A percentile compares a stretch with the other conserved stretches of the same genome.
Conservation (phyloP, 2,888 invertebrate genomes). For the Trissolcus japonicus region DNA sequence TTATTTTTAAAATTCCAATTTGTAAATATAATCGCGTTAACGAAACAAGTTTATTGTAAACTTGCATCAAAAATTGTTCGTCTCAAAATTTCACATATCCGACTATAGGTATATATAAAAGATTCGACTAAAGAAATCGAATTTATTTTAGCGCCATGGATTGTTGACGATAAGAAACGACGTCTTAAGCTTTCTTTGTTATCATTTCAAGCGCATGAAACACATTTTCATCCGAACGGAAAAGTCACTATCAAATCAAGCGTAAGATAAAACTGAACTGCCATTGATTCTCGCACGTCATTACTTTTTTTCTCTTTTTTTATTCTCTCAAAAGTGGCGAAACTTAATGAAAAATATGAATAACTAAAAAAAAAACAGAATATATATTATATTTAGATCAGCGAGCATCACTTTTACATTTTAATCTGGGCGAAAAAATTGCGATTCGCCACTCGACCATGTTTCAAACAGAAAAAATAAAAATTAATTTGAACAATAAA, state of each 20-base stretch:
- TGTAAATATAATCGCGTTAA: neutral
- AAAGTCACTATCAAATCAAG: conserved; percentile 10
- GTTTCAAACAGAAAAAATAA: neutral
- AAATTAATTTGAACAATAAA: too few species aligned
- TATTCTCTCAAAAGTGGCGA: conserved; percentile 7
- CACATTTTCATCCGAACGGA: neutral
- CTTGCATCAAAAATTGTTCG: neutral
- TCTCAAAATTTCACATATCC: conserved; percentile 10
- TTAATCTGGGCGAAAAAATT: neutral
- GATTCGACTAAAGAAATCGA: neutral
- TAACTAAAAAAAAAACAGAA: conserved; percentile 7
- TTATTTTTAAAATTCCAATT: too few species aligned
- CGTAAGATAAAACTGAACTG: conserved; percentile 38
- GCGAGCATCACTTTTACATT: conserved; percentile 43
- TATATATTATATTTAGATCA: conserved; percentile 24
- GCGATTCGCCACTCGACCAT: neutral
- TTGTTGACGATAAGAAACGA: conserved; percentile 15
- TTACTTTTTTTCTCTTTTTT: conserved; percentile 15
- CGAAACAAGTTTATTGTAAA: neutral
- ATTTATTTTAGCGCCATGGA: neutral
- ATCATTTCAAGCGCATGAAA: conserved; percentile 14
- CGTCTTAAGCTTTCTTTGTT: conserved; percentile 45
- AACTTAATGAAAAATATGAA: conserved; percentile 19
- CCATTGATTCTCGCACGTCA: conserved; percentile 43
- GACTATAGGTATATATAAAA: neutral